Evolutionary conservation across 2,888 invertebrate genomes (phyloP).

Genomic region (Hypsopygia costalis): DNA sequence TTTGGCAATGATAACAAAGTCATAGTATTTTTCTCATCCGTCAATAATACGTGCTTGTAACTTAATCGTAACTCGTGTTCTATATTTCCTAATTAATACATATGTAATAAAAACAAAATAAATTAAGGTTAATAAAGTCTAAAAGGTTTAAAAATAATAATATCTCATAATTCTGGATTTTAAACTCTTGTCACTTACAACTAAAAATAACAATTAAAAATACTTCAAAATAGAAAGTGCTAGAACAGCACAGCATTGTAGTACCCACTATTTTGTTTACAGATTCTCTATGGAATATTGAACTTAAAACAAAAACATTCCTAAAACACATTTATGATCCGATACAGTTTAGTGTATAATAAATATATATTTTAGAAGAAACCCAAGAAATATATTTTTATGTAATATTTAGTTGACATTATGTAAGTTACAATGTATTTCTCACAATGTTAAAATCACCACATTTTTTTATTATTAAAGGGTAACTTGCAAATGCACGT

Average conservation of each 20-base stretch:
- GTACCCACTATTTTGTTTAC: neutral
- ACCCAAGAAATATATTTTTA: too few species aligned
- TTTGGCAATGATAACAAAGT: conserved; percentile 38
- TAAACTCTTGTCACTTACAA: conserved; percentile 68
- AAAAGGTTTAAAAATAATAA: conserved; percentile 61
- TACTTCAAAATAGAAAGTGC: conserved; percentile 46
- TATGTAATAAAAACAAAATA: conserved; percentile 54
- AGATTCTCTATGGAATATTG: neutral
- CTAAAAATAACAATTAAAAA: conserved; percentile 65
- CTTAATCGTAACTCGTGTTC: conserved; percentile 8
- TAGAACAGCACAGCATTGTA: conserved; percentile 23
- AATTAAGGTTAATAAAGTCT: conserved; percentile 54
- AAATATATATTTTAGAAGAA: too few species aligned
- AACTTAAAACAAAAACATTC: neutral
- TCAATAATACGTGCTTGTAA: conserved; percentile 22
- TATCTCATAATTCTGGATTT: conserved; percentile 72
- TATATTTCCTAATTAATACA: conserved; percentile 13
- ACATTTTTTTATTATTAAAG: too few species aligned
- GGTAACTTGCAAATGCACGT: too few species aligned
- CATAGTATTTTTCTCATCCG: conserved; percentile 17
- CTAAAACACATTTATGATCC: too few species aligned
- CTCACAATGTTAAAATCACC: too few species aligned
- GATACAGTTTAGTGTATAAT: too few species aligned
- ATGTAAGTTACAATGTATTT: too few species aligned
- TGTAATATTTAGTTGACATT: too few species aligned